Evolutionary conservation across 2,113 vertebrate species (phyloP).

Genomic region (Thamnophis sirtalis): DNA sequence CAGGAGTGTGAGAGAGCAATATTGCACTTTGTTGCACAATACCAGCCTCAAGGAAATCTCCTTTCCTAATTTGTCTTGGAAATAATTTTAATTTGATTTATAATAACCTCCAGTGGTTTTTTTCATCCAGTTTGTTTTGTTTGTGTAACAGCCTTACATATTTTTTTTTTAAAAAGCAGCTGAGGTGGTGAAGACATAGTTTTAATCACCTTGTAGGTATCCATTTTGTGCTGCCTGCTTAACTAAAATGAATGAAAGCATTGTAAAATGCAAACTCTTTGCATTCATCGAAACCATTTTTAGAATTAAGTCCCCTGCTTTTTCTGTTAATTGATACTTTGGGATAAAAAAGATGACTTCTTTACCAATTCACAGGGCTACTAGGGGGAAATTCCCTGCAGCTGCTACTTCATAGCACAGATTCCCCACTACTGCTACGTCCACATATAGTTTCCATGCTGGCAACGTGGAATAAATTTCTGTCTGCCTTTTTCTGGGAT

Average conservation of each 20-base stretch:
- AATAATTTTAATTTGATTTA: not conserved
- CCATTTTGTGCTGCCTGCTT: no score
- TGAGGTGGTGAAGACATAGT: not conserved
- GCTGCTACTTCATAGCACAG: not conserved
- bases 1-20: not conserved
- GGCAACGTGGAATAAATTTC: no score
- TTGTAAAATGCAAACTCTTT: not conserved
- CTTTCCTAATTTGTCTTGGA: no score
- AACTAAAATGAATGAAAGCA: not conserved
- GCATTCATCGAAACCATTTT: not conserved
- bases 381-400: not conserved
- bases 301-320: not conserved
- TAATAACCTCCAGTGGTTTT: not conserved
- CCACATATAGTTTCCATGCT: no score
- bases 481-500: not conserved
- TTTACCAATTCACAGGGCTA: not conserved
- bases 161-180: not conserved
- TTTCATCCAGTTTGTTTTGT: not conserved
- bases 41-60: not conserved
- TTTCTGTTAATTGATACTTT: not conserved
- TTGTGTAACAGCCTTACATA: not conserved
- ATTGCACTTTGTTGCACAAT: not conserved
- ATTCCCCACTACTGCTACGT: not conserved
- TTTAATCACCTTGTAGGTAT: not conserved
- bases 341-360: not conserved